These are phyloP conservation scores for Morpho achilles DNA, from an alignment of 2,888 invertebrate species.

Conservation along the genomic window DNA sequence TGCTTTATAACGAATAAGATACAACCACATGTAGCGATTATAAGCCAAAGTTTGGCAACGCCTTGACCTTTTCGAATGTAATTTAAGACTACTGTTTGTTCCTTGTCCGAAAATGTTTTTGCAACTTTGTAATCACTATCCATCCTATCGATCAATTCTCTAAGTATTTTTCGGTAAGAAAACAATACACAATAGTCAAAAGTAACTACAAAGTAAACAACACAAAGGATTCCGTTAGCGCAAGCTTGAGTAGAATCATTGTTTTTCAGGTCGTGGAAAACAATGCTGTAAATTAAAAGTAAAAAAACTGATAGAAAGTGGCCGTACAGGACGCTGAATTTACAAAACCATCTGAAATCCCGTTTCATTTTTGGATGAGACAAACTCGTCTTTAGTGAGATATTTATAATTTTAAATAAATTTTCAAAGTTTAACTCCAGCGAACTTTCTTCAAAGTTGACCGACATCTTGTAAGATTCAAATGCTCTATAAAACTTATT, in stretches of 20 bases:
- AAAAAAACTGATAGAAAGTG: slow-evolving; percentile 15
- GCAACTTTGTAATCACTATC: slow-evolving; percentile 38
- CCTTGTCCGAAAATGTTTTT: slow-evolving; percentile 25
- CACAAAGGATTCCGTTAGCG: slow-evolving; percentile 29
- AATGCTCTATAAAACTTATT: not conserved
- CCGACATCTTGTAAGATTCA: slow-evolving; percentile 5
- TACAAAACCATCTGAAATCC: slow-evolving; percentile 29
- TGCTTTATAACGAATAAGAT: slow-evolving; percentile 32
- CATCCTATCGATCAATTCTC: slow-evolving; percentile 34
- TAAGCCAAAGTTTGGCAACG: slow-evolving; percentile 40
- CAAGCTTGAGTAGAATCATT: slow-evolving; percentile 28
- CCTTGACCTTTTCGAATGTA: slow-evolving; percentile 33
- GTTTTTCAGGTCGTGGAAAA: slow-evolving; percentile 27
- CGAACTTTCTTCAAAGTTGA: not conserved
- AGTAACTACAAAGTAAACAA: slow-evolving; percentile 26
- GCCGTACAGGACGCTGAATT: slow-evolving; percentile 25
- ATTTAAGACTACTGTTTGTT: slow-evolving; percentile 32
- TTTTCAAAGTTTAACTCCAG: slow-evolving; percentile 29
- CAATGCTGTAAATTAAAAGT: slow-evolving; percentile 26
- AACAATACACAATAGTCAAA: slow-evolving; percentile 32
- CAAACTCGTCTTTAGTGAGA: slow-evolving; percentile 24
- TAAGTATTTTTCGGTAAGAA: slow-evolving; percentile 30
- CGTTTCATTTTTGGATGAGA: slow-evolving; percentile 29
- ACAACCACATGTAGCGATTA: not conserved
- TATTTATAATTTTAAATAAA: slow-evolving; percentile 26